Evolutionary conservation across 2,888 invertebrate genomes (phyloP), one percentile per base, ranked within the genome.

Genomic region (Caenorhabditis sp.): DNA sequence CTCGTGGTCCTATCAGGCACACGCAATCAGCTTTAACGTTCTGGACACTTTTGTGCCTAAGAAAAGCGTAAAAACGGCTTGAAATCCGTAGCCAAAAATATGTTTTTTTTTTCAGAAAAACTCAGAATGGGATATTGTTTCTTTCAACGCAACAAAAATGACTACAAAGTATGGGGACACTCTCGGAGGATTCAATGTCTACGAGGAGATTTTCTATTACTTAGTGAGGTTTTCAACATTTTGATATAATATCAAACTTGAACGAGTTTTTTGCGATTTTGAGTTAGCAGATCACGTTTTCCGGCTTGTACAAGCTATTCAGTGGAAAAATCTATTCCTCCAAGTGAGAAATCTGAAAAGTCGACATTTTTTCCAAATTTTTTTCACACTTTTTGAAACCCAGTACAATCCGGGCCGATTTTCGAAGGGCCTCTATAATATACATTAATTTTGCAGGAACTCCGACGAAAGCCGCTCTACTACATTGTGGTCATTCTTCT

Each of bases 191-290:
- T 78, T 77, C 59, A 79, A 83, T 56, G 80, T 80, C 17, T 84
- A 83, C 56, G 84, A 84, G 43, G 84, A 84, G 45, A 83, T 84
- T 4, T 83, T 83, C 46, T 84, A 81, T 56, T 61, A 74, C n/a
- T 59, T 84, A 73, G 83, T 83, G 8, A 32, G 50, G 32, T 43
- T 8, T 7, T 27, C 20, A 22, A 26, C 17, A 20, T 4, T 26
- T n/a, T n/a, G 11, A 30, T 9, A 30, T 30, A 9, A 22, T 7
- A 8, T 11, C 15, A 46, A 15, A 9, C 11, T n/a, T n/a, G n/a
- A n/a, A n/a, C n/a, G n/a, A n/a, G n/a, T n/a, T n/a, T n/a, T n/a
- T n/a, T n/a, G n/a, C n/a, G n/a, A n/a, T n/a, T n/a, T n/a, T n/a
- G n/a, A n/a, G n/a, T n/a, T n/a, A n/a, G n/a, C n/a, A n/a, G n/a